Evolutionary conservation across 2,797 vertebrate species (phyloP).

Genomic region (Hippopotamyrus pictus): DNA sequence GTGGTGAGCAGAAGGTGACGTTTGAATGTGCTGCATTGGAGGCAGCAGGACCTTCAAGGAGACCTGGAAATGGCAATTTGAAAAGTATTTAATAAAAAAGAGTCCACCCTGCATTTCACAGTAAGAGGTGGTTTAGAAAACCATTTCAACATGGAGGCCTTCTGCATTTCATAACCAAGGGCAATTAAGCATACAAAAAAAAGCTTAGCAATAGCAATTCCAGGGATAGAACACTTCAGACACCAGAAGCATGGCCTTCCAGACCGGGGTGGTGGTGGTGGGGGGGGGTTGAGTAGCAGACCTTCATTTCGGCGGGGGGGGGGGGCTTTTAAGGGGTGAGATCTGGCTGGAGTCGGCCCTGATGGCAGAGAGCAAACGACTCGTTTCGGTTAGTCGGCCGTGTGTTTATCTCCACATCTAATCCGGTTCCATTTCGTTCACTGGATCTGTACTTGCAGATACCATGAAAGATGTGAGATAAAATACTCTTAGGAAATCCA

Average conservation of each 20-base stretch:
- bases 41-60: not conserved
- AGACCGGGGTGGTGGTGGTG: too few species aligned
- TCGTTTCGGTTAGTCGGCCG: not conserved
- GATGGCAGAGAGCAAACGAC: not conserved
- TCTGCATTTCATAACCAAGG: not conserved
- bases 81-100: conserved; percentile 13
- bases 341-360: not conserved
- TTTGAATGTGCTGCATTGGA: not conserved
- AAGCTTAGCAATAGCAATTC: not conserved
- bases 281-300: not conserved
- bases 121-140: not conserved
- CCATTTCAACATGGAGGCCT: not conserved
- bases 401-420: not conserved
- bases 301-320: not conserved
- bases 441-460: not conserved
- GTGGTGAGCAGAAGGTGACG: too few species aligned
- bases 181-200: not conserved
- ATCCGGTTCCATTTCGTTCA: not conserved
- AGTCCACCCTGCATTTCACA: not conserved
- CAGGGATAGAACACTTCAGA: conserved; percentile 9
- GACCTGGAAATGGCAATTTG: not conserved
- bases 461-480: not conserved
- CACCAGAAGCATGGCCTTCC: not conserved
- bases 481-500: not conserved
- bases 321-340: not conserved